Base-by-base conservation (phyloP, 2,797 vertebrate species). In the Tolypeutes matacus region DNA sequence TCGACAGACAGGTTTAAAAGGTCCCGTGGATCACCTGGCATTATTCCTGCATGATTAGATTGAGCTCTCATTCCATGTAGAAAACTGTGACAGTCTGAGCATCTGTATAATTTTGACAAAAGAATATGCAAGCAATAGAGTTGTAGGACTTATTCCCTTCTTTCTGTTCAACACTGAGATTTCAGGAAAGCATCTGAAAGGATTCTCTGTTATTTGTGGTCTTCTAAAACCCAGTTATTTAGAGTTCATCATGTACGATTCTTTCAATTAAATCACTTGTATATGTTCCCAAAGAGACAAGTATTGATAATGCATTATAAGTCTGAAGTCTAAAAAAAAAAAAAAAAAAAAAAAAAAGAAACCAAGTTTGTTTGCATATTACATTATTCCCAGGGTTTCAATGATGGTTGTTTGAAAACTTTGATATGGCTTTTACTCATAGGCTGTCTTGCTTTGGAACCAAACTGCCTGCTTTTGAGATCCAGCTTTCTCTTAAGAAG, bases 311-410 rank as follows among this genome's bases (percentile, higher is more conserved):
- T 64, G 34, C 3, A 25, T 15, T 46, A 58, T 34, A 36, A 25
- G 3, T 46, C 39, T 77, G 70, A 86, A 77, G 3, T 2, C 51
- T 67, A 75, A 46, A 60, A 46, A 60, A 85, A 85, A 31, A 51
- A 8, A 81, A 89, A 39, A 85, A 85, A 31, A 51, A 75, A 46
- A 60, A 46, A 60, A 85, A 85, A 31, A 51, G 12, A 81, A 89
- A 39, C 7, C 29, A 69, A 64, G 73, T 60, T 42, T 34, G 17
- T 53, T 0, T 73, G 23, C 27, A 62, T 86, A 18, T 56, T 12
- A 58, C 0, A 7, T 70, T 12, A 70, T 77, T 3, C 29, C 36
- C 42, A 10, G 9, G 17, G 34, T 70, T 23, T 83, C 81, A 60
- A 2, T 17, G 3, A n/a, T 29, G 62, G 36, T n/a, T 34, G 20